These are phyloP conservation scores for Oeneis ivallda DNA, from an alignment of 2,888 invertebrate genomes.

Conservation along the genomic window DNA sequence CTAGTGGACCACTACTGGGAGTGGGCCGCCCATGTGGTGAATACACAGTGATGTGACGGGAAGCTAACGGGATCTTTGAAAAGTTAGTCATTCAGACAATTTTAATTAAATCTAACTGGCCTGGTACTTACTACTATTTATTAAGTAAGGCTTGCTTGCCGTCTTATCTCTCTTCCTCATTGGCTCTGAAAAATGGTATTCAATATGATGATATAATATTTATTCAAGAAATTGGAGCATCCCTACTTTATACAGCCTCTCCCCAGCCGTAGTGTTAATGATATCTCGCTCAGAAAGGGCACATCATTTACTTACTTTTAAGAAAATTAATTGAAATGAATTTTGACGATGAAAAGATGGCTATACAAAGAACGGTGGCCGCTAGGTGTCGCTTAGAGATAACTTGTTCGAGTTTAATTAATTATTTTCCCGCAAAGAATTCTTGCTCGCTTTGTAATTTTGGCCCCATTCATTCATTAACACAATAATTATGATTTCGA, in stretches of 20 bases:
- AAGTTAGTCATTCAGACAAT: too few relatives aligned
- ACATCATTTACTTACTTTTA: slow-evolving; percentile 80
- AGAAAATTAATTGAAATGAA: slow-evolving; percentile 82
- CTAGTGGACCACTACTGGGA: too few relatives aligned
- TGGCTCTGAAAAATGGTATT: background rate
- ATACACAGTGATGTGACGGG: too few relatives aligned
- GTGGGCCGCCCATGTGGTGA: too few relatives aligned
- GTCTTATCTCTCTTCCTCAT: background rate
- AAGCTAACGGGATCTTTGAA: too few relatives aligned
- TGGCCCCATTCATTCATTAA: slow-evolving; percentile 59
- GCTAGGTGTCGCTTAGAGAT: slow-evolving; percentile 79
- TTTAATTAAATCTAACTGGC: background rate
- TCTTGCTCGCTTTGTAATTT: slow-evolving; percentile 69
- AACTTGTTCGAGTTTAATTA: slow-evolving; percentile 79
- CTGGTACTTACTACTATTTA: background rate
- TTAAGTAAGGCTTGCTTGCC: background rate
- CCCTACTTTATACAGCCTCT: slow-evolving; percentile 35
- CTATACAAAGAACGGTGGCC: slow-evolving; percentile 72
- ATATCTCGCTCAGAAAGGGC: slow-evolving; percentile 79
- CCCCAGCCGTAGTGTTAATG: slow-evolving; percentile 71
- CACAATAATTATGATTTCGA: slow-evolving; percentile 61
- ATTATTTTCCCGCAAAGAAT: slow-evolving; percentile 76
- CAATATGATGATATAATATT: slow-evolving; percentile 1
- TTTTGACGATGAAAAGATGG: slow-evolving; percentile 80
- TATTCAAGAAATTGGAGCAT: slow-evolving; percentile 24